Conservation (phyloP, 1,140 invertebrate species). For the Saxidomus purpurata region DNA sequence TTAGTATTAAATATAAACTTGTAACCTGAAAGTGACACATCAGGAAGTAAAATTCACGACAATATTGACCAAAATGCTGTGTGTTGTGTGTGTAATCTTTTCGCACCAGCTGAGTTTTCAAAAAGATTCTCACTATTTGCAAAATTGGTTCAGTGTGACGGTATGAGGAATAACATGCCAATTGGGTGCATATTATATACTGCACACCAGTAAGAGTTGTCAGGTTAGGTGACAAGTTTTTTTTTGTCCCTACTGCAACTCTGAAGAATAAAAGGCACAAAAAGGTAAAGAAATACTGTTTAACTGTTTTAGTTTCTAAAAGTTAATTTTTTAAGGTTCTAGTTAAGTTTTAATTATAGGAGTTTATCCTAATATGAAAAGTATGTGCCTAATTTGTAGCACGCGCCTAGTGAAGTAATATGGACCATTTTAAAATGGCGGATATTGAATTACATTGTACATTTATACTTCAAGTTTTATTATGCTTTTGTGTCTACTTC, state of each 20-base stretch:
- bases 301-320: no score
- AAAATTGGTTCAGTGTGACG: conserved; percentile 1
- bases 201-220: conserved; percentile 23
- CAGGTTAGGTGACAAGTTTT: conserved; percentile 12
- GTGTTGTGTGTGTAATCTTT: neutral
- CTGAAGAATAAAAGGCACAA: neutral
- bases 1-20: no score
- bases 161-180: neutral
- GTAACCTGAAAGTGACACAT: neutral
- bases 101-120: neutral
- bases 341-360: no score
- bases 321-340: no score
- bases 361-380: no score
- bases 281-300: no score
- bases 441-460: no score
- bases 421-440: no score
- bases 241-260: conserved; percentile 8
- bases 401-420: no score
- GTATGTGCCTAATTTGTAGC: no score
- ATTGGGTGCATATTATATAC: conserved; percentile 30
- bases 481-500: no score
- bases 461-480: no score
- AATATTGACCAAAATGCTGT: neutral
- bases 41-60: neutral
- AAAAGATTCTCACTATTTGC: neutral